Base-by-base conservation (phyloP, 2,888 invertebrate genomes). In the Hydrotaea diabolus region DNA sequence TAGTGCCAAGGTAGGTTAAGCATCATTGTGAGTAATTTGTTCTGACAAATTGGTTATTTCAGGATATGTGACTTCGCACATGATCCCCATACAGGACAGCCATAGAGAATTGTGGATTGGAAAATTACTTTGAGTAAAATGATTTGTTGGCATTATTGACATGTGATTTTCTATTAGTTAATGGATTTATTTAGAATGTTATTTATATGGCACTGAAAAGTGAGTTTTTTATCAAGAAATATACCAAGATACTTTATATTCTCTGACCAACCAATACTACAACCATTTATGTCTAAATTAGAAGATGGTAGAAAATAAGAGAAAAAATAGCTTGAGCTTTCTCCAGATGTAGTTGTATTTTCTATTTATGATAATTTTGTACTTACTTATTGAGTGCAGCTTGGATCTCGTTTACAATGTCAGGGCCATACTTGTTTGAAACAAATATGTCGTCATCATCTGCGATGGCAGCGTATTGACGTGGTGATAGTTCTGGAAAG, bases 61-160 rank as follows among this genome's bases (percentile, higher is more conserved):
- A 9, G 5, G 5, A 15, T 46, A 11, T 46, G 46, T 46, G 46
- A 46, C 46, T 15, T 46, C 4, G 46, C 46, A 46, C 46, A 46
- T 9, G 46, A 46, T 46, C 4, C 4, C 46, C 46, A 46, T 11
- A 46, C n/a, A 11, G 46, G 46, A 11, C 46, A 46, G 46, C 46
- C 11, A 46, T 46, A 46, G n/a, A 31, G 62, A n/a, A 62, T 62
- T 8, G 43, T 66, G 26, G 72, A 31, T 13, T 72, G 72, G 36
- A 72, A 72, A 55, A 39, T 2, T 53, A n/a, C 36, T 71, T 71
- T 71, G n/a, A 19, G n/a, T n/a, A 71, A n/a, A 4, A 71, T 53
- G 15, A 71, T 53, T 72, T 72, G 36, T 72, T 72, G 0, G 17
- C n/a, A 15, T 2, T 26, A 31, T 31, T 53, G 53, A 72, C 31